phyloP scores from a whole-genome alignment of 2,888 invertebrate species.

The Tiphia femorata region DNA sequence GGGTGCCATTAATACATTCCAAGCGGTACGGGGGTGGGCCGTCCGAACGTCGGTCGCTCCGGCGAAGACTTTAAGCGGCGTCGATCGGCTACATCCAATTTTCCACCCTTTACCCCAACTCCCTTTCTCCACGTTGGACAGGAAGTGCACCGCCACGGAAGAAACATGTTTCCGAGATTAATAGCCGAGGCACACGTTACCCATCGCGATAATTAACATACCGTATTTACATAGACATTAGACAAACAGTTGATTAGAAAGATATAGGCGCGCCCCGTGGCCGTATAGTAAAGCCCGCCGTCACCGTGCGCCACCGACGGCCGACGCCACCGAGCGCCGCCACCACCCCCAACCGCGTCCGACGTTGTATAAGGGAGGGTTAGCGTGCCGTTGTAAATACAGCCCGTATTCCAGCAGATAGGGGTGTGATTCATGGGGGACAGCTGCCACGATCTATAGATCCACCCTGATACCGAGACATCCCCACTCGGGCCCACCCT shows the following conservation, averaged over 20 bases:
- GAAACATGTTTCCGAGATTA: constrained; percentile 53
- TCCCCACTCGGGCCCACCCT: constrained; percentile 17
- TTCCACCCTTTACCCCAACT: no score
- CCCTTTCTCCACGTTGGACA: no score
- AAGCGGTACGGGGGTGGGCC: no score
- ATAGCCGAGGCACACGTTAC: constrained; percentile 61
- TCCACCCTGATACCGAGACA: constrained; percentile 61
- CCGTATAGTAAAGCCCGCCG: no score
- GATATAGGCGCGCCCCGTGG: constrained; percentile 54
- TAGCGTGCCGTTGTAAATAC: constrained; percentile 62
- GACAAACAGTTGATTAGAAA: constrained; percentile 66
- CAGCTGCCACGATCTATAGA: constrained; percentile 63
- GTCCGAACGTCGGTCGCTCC: not conserved
- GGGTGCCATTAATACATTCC: no score
- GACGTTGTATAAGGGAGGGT: constrained; percentile 39
- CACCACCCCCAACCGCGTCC: no score
- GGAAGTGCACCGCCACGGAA: constrained; percentile 25
- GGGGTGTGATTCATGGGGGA: constrained; percentile 66
- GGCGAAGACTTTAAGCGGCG: no score
- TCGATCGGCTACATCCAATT: no score
- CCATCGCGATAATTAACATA: constrained; percentile 64
- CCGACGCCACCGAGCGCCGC: no score
- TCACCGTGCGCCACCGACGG: no score
- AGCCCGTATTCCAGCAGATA: constrained; percentile 60
- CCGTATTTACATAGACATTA: constrained; percentile 67